phyloP scores from a whole-genome alignment of 2,113 vertebrate genomes.

The Lampris megalopsis region DNA sequence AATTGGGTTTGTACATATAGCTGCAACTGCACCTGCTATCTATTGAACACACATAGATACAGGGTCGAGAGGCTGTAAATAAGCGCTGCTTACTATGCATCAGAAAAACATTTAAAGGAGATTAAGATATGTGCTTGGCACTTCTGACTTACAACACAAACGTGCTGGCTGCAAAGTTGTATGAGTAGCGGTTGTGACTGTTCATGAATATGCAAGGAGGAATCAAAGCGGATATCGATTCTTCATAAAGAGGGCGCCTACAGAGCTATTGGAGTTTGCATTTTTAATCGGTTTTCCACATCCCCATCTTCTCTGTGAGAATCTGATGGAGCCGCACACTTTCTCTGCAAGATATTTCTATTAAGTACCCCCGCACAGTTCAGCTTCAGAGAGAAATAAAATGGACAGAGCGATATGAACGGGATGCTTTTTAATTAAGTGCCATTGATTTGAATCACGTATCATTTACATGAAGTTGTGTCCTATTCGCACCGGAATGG shows the following conservation, averaged over 20 bases:
- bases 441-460: no score
- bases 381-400: neutral
- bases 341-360: conserved; percentile 12
- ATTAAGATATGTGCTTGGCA: conserved; percentile 42
- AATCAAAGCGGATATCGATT: conserved; percentile 62
- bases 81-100: neutral
- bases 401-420: conserved; percentile 26
- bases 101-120: neutral
- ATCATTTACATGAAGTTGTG: no score
- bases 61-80: neutral
- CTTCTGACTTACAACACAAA: conserved; percentile 29
- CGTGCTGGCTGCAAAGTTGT: conserved; percentile 13
- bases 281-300: conserved; percentile 56
- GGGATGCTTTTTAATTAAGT: conserved; percentile 8
- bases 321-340: conserved; percentile 30
- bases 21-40: neutral
- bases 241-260: conserved; percentile 60
- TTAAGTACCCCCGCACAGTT: conserved; percentile 14
- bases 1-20: neutral
- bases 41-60: neutral
- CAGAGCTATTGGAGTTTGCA: conserved; percentile 53
- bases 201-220: conserved; percentile 53
- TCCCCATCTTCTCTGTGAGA: conserved; percentile 32
- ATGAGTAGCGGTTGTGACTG: conserved; percentile 13
- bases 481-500: no score